Percentiles rank a stretch among this genome's conserved stretches.
Conservation (phyloP, 2,888 invertebrate species). For the Cerastoderma edule region DNA sequence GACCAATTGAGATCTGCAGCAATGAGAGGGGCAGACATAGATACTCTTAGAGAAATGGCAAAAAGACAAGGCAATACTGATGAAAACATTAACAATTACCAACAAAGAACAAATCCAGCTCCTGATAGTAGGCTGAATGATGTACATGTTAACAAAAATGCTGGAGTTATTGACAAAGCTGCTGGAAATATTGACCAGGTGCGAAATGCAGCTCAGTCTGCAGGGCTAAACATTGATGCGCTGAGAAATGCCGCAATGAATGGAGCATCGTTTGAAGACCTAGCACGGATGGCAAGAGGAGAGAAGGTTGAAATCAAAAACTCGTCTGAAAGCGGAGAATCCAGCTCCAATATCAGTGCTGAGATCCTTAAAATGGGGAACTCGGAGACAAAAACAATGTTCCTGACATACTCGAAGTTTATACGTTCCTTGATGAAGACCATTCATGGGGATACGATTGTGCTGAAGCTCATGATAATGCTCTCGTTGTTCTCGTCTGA, state of each 20-base stretch:
- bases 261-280: slow-evolving; percentile 53
- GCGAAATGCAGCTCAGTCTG: slow-evolving; percentile 38
- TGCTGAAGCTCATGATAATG: slow-evolving; percentile 79
- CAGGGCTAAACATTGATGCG: slow-evolving; percentile 45
- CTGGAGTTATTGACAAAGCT: neutral
- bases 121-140: neutral
- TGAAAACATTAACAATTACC: neutral
- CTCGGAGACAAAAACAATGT: slow-evolving; percentile 73
- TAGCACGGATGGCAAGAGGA: slow-evolving; percentile 43
- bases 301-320: slow-evolving; percentile 12
- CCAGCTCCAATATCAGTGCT: slow-evolving; percentile 67
- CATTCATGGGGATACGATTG: slow-evolving; percentile 76
- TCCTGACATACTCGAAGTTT: slow-evolving; percentile 80
- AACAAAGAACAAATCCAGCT: too few species aligned
- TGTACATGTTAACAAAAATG: neutral
- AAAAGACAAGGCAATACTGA: neutral
- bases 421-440: slow-evolving; percentile 75
- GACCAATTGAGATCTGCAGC: slow-evolving; percentile 44
- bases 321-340: neutral
- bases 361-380: slow-evolving; percentile 71
- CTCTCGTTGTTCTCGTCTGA: slow-evolving; percentile 79
- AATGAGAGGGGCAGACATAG: slow-evolving; percentile 44
- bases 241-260: slow-evolving; percentile 49
- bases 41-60: slow-evolving; percentile 45
- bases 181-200: slow-evolving; percentile 17